Conservation (phyloP, 2,113 vertebrate species). For the Anhinga anhinga region DNA sequence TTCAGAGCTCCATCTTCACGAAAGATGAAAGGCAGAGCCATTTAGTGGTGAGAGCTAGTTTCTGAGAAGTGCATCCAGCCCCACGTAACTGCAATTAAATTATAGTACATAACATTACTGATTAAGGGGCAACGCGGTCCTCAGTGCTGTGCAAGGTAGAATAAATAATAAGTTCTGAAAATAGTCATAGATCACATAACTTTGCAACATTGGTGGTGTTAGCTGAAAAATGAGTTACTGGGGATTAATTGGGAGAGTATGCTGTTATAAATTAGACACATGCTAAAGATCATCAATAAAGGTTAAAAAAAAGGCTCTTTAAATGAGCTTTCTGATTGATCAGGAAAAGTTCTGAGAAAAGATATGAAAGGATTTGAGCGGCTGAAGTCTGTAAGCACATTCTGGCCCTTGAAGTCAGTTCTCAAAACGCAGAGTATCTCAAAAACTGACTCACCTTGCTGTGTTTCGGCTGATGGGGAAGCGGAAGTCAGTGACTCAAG, state of each 20-base stretch:
- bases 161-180: not conserved
- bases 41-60: not conserved
- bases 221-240: not conserved
- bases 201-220: not conserved
- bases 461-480: not conserved
- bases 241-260: not conserved
- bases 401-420: not conserved
- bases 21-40: constrained; percentile 42
- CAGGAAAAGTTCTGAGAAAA: not conserved
- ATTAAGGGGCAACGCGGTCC: not conserved
- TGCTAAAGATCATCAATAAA: not conserved
- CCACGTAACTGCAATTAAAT: not conserved
- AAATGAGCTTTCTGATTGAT: constrained; percentile 6
- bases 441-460: not conserved
- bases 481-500: not conserved
- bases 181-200: not conserved
- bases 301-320: not conserved
- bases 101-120: not conserved
- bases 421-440: not conserved
- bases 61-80: not conserved
- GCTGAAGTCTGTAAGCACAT: not conserved
- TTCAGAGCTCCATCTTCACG: not conserved
- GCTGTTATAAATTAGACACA: not conserved
- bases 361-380: not conserved
- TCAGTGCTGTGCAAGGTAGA: not conserved